Percentiles rank a stretch among this genome's conserved stretches.
Evolutionary conservation across 2,888 invertebrate genomes (phyloP).

Genomic region (Apamea anceps): DNA sequence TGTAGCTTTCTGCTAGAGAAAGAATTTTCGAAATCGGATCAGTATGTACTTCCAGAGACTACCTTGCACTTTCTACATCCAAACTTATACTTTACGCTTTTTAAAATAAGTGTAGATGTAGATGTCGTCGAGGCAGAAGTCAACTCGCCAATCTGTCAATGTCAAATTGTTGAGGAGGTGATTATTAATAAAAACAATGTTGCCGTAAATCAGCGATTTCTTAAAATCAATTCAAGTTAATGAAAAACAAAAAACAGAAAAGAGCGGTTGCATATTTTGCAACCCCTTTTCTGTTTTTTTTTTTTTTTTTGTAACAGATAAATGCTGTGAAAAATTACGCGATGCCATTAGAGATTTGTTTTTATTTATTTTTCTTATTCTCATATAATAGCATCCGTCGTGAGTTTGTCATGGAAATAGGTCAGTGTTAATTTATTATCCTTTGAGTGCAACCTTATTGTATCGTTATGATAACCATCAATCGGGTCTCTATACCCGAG

Average conservation of each 20-base stretch:
- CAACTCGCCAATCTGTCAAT: too few relatives aligned
- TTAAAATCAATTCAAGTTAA: too few relatives aligned
- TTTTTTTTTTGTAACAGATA: neutral
- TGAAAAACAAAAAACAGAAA: neutral
- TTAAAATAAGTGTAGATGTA: neutral
- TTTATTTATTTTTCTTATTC: neutral
- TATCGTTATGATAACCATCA: neutral
- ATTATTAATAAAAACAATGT: too few relatives aligned
- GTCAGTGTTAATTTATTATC: slow-evolving; percentile 10
- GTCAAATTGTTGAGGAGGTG: too few relatives aligned
- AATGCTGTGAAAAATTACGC: neutral
- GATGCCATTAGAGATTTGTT: slow-evolving; percentile 13
- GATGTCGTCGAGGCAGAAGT: neutral
- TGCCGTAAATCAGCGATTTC: too few relatives aligned
- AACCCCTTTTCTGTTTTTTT: slow-evolving; percentile 14
- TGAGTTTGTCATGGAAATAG: neutral
- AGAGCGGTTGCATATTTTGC: too few relatives aligned
- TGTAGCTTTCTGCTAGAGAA: neutral
- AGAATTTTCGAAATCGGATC: neutral
- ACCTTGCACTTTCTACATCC: neutral
- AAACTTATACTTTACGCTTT: neutral
- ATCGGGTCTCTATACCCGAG: neutral
- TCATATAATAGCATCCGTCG: neutral
- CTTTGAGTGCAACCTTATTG: slow-evolving; percentile 1
- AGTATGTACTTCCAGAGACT: neutral